Percentiles rank a stretch among this genome's conserved stretches.
Evolutionary conservation across 2,888 invertebrate species (phyloP).

Genomic region (Torymus texanus): DNA sequence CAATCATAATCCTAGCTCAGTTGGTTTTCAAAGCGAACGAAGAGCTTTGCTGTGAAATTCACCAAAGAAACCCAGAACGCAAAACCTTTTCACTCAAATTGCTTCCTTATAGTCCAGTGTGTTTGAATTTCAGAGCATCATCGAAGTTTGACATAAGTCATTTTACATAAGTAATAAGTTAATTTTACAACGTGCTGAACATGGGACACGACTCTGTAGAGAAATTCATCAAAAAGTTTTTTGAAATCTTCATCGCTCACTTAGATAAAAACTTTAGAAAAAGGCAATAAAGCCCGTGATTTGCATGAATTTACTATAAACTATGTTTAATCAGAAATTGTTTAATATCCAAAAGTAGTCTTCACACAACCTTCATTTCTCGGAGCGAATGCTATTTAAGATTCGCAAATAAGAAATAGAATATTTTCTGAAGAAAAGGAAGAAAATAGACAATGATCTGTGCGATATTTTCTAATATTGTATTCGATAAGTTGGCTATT

Average conservation of each 20-base stretch:
- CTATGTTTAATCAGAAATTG: constrained; percentile 20
- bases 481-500: constrained; percentile 44
- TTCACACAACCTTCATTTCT: constrained; percentile 40
- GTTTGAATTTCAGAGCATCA: constrained; percentile 53
- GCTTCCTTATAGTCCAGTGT: constrained; percentile 37
- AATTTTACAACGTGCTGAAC: constrained; percentile 27
- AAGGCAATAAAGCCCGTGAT: not conserved
- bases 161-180: constrained; percentile 43
- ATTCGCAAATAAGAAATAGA: constrained; percentile 46
- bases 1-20: constrained; percentile 38
- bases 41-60: constrained; percentile 54
- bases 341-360: constrained; percentile 44
- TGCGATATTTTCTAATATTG: constrained; percentile 58
- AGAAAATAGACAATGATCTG: constrained; percentile 44
- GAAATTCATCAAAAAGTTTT: constrained; percentile 1
- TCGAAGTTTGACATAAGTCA: constrained; percentile 43
- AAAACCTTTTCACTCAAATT: constrained; percentile 43
- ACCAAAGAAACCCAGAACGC: constrained; percentile 46
- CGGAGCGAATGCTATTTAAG: constrained; percentile 7
- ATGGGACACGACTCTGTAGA: constrained; percentile 16
- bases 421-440: constrained; percentile 53
- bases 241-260: not conserved
- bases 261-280: constrained; percentile 13
- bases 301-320: constrained; percentile 30
- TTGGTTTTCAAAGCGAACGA: constrained; percentile 48